These are phyloP conservation scores for Ariopsis seemanni DNA, from an alignment of 2,113 vertebrate genomes.

Conservation along the genomic window DNA sequence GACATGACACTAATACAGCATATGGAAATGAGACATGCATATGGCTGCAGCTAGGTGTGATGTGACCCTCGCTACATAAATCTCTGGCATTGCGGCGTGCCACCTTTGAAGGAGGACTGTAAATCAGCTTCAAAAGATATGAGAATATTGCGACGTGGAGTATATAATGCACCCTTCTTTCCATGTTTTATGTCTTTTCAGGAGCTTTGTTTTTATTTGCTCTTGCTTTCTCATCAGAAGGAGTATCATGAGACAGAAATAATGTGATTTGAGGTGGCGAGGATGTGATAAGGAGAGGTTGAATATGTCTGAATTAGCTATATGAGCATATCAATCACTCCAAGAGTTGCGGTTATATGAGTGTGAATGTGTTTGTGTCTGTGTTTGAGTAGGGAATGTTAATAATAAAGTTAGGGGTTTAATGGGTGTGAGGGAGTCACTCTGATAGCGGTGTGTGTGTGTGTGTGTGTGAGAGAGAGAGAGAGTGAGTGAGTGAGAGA, in stretches of 20 bases:
- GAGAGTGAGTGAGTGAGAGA: conserved; percentile 66
- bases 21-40: conserved; percentile 61
- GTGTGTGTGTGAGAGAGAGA: conserved; percentile 56
- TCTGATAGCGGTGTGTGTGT: conserved; percentile 18
- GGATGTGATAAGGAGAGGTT: conserved; percentile 49
- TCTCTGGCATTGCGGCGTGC: conserved; percentile 41
- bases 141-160: conserved; percentile 52
- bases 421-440: conserved; percentile 38
- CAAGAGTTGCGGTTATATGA: conserved; percentile 26
- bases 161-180: conserved; percentile 44
- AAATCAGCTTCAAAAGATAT: conserved; percentile 58
- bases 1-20: conserved; percentile 58
- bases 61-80: conserved; percentile 57
- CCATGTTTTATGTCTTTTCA: conserved; percentile 50
- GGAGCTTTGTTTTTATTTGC: conserved; percentile 52
- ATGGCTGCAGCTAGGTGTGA: conserved; percentile 55
- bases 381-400: conserved; percentile 63
- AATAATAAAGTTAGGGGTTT: conserved; percentile 54
- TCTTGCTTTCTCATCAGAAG: conserved; percentile 49
- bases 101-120: conserved; percentile 52
- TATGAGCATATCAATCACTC: conserved; percentile 48
- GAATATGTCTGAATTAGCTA: conserved; percentile 49
- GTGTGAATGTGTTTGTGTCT: conserved; percentile 26
- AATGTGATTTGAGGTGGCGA: conserved; percentile 40
- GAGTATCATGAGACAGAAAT: conserved; percentile 55